phyloP scores from a whole-genome alignment of 2,113 vertebrate species.

The Scortum barcoo region DNA sequence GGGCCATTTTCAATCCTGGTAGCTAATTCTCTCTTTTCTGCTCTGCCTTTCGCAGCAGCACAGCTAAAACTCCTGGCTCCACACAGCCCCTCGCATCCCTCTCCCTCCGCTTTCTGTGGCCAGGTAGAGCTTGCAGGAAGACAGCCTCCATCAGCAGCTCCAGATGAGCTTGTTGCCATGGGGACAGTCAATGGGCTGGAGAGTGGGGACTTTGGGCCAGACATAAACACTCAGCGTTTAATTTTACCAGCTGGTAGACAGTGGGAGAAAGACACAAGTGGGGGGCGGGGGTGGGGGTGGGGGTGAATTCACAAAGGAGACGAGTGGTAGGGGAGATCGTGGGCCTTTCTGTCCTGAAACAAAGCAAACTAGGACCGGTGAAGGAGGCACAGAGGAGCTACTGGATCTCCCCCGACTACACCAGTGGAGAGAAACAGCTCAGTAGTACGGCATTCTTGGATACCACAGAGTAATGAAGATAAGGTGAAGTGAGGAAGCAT shows the following conservation, averaged over 20 bases:
- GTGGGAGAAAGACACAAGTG: constrained; percentile 57
- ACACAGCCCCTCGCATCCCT: not conserved
- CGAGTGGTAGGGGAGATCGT: constrained; percentile 25
- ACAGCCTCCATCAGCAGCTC: constrained; percentile 77
- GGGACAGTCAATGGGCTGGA: constrained; percentile 84
- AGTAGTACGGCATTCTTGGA: not conserved
- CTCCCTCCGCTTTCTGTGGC: constrained; percentile 46
- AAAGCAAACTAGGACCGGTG: constrained; percentile 46
- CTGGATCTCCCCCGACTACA: constrained; percentile 33
- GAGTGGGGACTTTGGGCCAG: constrained; percentile 81
- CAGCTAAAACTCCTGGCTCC: constrained; percentile 57
- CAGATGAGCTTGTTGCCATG: constrained; percentile 86
- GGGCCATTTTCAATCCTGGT: constrained; percentile 51
- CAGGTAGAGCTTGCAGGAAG: constrained; percentile 74
- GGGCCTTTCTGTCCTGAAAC: constrained; percentile 64
- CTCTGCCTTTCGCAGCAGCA: constrained; percentile 44
- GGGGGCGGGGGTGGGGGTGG: not conserved
- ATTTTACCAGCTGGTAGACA: constrained; percentile 80
- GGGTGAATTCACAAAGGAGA: constrained; percentile 59
- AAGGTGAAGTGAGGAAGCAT: constrained; percentile 35
- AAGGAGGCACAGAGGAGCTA: constrained; percentile 34
- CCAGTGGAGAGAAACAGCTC: constrained; percentile 8
- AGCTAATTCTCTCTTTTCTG: constrained; percentile 46
- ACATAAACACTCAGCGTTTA: constrained; percentile 80
- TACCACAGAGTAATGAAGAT: constrained; percentile 24